Conservation (phyloP, 2,888 invertebrate species). For the Acronicta psi region DNA sequence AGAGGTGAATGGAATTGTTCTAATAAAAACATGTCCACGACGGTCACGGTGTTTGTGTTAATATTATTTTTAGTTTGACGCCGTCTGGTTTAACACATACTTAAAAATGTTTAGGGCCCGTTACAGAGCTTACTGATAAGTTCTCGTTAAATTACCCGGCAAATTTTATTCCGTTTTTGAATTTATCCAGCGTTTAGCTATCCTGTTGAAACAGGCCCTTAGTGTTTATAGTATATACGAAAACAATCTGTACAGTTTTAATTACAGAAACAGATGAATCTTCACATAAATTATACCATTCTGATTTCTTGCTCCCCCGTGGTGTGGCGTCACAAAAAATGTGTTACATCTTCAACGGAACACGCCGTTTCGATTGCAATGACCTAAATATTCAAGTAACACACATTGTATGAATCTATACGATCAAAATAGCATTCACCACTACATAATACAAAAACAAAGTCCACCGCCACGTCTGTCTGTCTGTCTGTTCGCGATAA, state of each 20-base stretch:
- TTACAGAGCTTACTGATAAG: no score
- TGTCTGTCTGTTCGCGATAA: no score
- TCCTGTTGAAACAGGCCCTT: no score
- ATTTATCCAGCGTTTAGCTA: no score
- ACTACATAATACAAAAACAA: no score
- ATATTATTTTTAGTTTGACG: constrained; percentile 41
- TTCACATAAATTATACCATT: neutral
- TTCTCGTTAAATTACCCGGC: no score
- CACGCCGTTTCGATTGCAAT: constrained; percentile 8
- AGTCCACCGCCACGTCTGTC: no score
- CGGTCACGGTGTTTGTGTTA: constrained; percentile 45
- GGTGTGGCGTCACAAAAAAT: constrained; percentile 25
- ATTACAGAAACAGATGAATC: constrained; percentile 5
- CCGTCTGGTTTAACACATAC: constrained; percentile 24
- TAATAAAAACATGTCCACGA: constrained; percentile 56
- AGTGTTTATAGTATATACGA: constrained; percentile 22
- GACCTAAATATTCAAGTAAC: constrained; percentile 5
- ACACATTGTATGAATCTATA: constrained; percentile 2
- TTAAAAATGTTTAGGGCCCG: no score
- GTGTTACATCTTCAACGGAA: constrained; percentile 9
- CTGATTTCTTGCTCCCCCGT: constrained; percentile 27
- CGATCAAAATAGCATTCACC: constrained; percentile 5
- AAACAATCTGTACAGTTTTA: constrained; percentile 20
- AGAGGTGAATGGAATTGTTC: constrained; percentile 57
- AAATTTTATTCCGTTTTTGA: no score